These are phyloP conservation scores for Micromys minutus DNA, from an alignment of 2,113 vertebrate species.

Conservation along the genomic window DNA sequence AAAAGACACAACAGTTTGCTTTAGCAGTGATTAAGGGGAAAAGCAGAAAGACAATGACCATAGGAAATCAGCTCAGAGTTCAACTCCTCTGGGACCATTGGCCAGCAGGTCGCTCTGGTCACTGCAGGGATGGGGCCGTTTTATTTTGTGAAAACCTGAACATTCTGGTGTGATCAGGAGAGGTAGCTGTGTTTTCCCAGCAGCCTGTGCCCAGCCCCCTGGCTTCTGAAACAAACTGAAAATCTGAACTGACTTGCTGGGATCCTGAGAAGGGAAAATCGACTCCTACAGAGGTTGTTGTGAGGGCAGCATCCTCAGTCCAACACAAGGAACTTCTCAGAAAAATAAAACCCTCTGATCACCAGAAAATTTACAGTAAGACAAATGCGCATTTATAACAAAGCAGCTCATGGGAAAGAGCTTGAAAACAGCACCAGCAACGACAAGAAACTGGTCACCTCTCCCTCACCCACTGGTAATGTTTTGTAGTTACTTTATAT, in stretches of 20 bases:
- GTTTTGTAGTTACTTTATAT: neutral
- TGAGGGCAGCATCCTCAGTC: neutral
- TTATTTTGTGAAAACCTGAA: neutral
- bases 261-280: neutral
- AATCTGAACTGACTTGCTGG: conserved; percentile 51
- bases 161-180: neutral
- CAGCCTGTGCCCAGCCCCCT: conserved; percentile 18
- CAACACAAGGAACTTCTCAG: neutral
- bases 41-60: neutral
- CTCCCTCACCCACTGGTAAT: neutral
- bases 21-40: neutral
- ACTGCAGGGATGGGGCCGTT: neutral
- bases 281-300: neutral
- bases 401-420: neutral
- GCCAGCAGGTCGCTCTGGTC: neutral
- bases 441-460: neutral
- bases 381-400: neutral
- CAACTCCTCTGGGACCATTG: neutral
- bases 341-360: neutral
- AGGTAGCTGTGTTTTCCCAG: conserved; percentile 79
- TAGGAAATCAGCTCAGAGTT: conserved; percentile 41
- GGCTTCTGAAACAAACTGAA: conserved; percentile 73
- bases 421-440: neutral
- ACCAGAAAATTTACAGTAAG: neutral
- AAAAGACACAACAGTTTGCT: neutral